Evolutionary conservation across 2,797 vertebrate species (phyloP).

Genomic region (Amazona finschi): DNA sequence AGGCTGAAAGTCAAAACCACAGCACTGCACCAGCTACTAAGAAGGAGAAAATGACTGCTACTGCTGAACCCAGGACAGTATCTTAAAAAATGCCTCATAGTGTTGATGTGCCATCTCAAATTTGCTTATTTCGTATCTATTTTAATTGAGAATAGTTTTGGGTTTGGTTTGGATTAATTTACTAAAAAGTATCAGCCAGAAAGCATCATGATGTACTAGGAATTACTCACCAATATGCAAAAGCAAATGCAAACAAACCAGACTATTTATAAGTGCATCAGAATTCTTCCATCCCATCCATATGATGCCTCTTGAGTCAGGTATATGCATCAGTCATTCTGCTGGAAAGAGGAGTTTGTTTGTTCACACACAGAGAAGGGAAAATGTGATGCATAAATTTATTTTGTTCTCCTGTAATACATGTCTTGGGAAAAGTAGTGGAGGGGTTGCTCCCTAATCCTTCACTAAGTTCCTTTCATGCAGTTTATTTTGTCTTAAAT

Average conservation of each 20-base stretch:
- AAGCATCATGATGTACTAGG: neutral
- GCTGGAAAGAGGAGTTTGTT: neutral
- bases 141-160: neutral
- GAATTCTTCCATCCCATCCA: neutral
- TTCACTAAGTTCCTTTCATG: neutral
- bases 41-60: neutral
- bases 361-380: neutral
- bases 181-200: neutral
- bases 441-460: neutral
- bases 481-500: neutral
- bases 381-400: neutral
- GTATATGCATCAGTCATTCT: neutral
- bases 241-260: neutral
- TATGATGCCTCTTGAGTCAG: neutral
- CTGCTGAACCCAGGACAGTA: neutral
- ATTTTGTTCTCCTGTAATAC: neutral
- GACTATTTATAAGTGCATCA: neutral
- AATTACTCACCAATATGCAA: neutral
- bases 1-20: neutral
- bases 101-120: neutral
- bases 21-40: neutral
- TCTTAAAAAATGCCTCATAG: neutral
- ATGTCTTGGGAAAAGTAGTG: neutral
- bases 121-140: neutral
- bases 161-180: neutral